Evolutionary conservation across 2,113 vertebrate species (phyloP).

Genomic region (Ceyx margarethae): DNA sequence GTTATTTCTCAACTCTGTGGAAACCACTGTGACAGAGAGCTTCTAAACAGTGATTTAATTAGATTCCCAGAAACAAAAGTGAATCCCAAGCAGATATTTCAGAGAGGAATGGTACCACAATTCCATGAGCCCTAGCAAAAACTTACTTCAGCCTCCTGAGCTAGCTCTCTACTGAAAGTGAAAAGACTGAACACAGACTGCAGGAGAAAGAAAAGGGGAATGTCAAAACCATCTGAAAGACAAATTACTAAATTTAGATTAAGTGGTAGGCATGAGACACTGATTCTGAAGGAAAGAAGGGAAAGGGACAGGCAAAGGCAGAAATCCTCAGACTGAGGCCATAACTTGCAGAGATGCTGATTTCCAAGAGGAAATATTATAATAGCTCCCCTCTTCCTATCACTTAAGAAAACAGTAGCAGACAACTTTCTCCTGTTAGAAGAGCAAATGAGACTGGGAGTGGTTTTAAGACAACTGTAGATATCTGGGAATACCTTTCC

Average conservation of each 20-base stretch:
- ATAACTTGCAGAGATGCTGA: neutral
- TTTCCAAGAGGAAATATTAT: neutral
- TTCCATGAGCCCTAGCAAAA: neutral
- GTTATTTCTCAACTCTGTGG: neutral
- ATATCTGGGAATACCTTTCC: neutral
- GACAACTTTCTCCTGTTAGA: neutral
- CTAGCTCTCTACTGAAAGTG: neutral
- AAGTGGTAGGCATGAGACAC: neutral
- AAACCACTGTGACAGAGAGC: rapidly evolving
- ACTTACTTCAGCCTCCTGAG: neutral
- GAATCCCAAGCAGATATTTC: neutral
- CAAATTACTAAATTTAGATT: neutral
- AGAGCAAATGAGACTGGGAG: neutral
- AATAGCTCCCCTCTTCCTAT: neutral
- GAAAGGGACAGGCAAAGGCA: neutral
- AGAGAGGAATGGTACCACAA: neutral
- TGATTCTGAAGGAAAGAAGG: neutral
- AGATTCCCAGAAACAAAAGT: neutral
- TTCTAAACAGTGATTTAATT: neutral
- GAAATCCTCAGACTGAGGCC: neutral
- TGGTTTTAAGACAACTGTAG: neutral
- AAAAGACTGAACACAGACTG: neutral
- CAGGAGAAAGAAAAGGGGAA: neutral
- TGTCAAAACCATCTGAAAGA: neutral
- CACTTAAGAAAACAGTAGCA: neutral